Evolutionary conservation across 2,888 invertebrate species (phyloP).

Genomic region (Chironomus tentans): DNA sequence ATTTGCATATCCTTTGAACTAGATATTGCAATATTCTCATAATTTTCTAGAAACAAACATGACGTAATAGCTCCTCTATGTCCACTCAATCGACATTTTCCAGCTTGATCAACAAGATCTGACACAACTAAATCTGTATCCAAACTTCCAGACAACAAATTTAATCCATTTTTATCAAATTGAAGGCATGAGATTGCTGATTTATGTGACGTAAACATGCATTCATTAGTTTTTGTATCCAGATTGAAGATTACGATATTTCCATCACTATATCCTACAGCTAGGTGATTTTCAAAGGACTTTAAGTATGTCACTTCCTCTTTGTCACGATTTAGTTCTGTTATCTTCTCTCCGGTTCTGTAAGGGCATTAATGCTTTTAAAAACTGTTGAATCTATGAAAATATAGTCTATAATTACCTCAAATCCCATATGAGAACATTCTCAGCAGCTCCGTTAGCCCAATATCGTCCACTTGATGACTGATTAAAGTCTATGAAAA

Average conservation of each 20-base stretch:
- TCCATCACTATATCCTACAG: conserved; percentile 89
- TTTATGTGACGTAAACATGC: conserved; percentile 66
- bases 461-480: conserved; percentile 68
- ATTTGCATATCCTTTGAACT: conserved; percentile 89
- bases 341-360: conserved; percentile 50
- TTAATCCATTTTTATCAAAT: conserved; percentile 75
- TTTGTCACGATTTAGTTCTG: conserved; percentile 71
- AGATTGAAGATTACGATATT: conserved; percentile 75
- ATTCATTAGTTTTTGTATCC: conserved; percentile 57
- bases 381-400: neutral
- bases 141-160: conserved; percentile 76
- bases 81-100: conserved; percentile 78
- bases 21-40: conserved; percentile 59
- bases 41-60: conserved; percentile 58
- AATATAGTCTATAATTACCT: conserved; percentile 52
- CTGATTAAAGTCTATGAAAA: conserved; percentile 67
- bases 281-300: conserved; percentile 69
- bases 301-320: conserved; percentile 67
- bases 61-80: conserved; percentile 88
- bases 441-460: conserved; percentile 88
- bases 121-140: conserved; percentile 92
- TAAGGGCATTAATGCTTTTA: conserved; percentile 26
- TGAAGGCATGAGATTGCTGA: conserved; percentile 71
- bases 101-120: conserved; percentile 88
- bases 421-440: conserved; percentile 90